Percentiles rank a stretch among this genome's conserved stretches.
Conservation (phyloP, 2,888 invertebrate genomes). For the Epistrophella euchroma region DNA sequence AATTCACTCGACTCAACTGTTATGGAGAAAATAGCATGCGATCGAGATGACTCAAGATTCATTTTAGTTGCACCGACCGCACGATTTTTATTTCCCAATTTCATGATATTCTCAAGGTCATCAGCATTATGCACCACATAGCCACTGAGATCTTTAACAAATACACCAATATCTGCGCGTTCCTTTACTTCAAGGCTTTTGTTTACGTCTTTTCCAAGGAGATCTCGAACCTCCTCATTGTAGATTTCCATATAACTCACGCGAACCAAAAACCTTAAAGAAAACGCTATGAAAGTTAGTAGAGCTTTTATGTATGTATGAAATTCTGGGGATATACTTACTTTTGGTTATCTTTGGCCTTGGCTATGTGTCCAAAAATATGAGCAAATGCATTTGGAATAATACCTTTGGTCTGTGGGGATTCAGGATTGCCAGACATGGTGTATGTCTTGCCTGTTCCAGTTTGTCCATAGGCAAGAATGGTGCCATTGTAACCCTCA, state of each 20-base stretch:
- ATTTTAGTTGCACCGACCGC: slow-evolving; percentile 96
- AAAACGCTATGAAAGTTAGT: not conserved
- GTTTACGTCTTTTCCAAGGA: slow-evolving; percentile 94
- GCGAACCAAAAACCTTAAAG: slow-evolving; percentile 93
- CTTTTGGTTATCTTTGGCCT: slow-evolving; percentile 96
- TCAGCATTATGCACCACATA: slow-evolving; percentile 99
- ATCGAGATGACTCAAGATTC: slow-evolving; percentile 98
- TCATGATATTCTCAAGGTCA: slow-evolving; percentile 97
- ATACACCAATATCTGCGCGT: slow-evolving; percentile 97
- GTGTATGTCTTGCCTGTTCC: slow-evolving; percentile 99
- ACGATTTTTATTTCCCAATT: slow-evolving; percentile 97
- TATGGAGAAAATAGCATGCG: slow-evolving; percentile 99
- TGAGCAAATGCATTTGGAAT: slow-evolving; percentile 99
- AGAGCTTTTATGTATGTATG: too few relatives aligned
- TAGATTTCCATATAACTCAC: slow-evolving; percentile 99
- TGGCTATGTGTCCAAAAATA: slow-evolving; percentile 98
- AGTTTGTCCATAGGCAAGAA: slow-evolving; percentile 95
- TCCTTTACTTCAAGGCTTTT: slow-evolving; percentile 96
- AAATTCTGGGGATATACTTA: slow-evolving; percentile 81
- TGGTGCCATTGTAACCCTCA: slow-evolving; percentile 97
- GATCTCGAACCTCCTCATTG: slow-evolving; percentile 98
- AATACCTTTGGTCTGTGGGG: slow-evolving; percentile 96
- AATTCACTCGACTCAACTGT: slow-evolving; percentile 97
- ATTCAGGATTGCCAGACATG: slow-evolving; percentile 96
- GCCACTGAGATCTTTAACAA: slow-evolving; percentile 98